Conservation (phyloP, 2,113 vertebrate genomes). For the Pterophyllum scalare region DNA sequence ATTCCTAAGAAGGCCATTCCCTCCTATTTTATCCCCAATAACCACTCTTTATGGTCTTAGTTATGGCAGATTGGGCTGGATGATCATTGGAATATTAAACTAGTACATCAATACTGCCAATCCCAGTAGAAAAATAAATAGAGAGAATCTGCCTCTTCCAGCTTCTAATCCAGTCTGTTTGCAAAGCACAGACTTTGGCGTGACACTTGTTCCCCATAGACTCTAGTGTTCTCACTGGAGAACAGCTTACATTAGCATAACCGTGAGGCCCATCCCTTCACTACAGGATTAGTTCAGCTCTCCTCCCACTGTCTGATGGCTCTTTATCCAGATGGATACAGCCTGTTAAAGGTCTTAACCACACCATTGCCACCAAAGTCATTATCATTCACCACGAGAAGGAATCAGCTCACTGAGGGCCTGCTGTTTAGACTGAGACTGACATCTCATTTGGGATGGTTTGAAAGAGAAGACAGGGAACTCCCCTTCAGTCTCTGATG, state of each 20-base stretch:
- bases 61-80: slow-evolving; percentile 69
- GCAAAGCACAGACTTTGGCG: slow-evolving; percentile 58
- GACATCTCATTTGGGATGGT: slow-evolving; percentile 77
- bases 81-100: slow-evolving; percentile 68
- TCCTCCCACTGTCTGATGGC: slow-evolving; percentile 79
- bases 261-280: slow-evolving; percentile 74
- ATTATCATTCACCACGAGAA: slow-evolving; percentile 77
- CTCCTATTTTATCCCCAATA: slow-evolving; percentile 52
- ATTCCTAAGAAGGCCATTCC: slow-evolving; percentile 59
- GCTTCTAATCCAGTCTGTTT: slow-evolving; percentile 67
- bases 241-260: slow-evolving; percentile 74
- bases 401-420: slow-evolving; percentile 63
- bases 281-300: slow-evolving; percentile 79
- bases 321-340: slow-evolving; percentile 76
- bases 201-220: slow-evolving; percentile 69
- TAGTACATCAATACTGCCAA: slow-evolving; percentile 57
- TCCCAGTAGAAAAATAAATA: slow-evolving; percentile 47
- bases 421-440: slow-evolving; percentile 65
- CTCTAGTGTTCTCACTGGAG: slow-evolving; percentile 46
- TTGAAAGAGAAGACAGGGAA: slow-evolving; percentile 54
- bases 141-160: slow-evolving; percentile 50
- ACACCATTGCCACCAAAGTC: slow-evolving; percentile 66
- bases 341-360: slow-evolving; percentile 68
- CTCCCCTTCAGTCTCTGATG: slow-evolving; percentile 64
- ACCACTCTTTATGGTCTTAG: slow-evolving; percentile 55